A percentile compares a stretch with the other conserved stretches of the same genome.
phyloP scores from a whole-genome alignment of 2,113 vertebrate species.

The Miniopterus natalensis region DNA sequence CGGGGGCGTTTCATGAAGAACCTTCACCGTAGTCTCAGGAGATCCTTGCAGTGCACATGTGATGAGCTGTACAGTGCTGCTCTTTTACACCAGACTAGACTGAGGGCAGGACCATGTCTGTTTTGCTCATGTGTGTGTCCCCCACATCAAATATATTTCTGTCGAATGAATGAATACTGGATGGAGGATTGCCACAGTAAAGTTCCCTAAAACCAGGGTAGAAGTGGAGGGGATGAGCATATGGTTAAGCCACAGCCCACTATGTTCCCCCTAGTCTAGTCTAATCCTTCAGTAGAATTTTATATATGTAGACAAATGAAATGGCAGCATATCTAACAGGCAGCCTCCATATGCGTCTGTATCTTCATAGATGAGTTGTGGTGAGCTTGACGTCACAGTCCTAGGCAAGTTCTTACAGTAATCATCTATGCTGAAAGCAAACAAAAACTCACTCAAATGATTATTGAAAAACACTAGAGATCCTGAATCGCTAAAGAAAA shows the following conservation, averaged over 20 bases:
- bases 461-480: background rate
- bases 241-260: background rate
- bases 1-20: background rate
- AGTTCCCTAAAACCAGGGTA: background rate
- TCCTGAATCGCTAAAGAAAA: background rate
- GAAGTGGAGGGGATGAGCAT: background rate
- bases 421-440: background rate
- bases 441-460: background rate
- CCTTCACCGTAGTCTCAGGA: background rate
- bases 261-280: background rate
- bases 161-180: background rate
- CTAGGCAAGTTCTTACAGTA: background rate
- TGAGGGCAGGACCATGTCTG: background rate
- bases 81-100: background rate
- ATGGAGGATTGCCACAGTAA: background rate
- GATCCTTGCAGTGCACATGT: background rate
- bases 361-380: background rate
- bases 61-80: background rate
- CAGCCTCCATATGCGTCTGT: background rate
- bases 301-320: background rate
- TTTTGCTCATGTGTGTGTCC: background rate
- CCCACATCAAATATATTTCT: background rate
- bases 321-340: background rate
- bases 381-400: background rate
- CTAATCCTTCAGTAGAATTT: constrained; percentile 26